Evolutionary conservation across 2,888 invertebrate species (phyloP), one percentile per base, ranked within the genome.

Genomic region (Caenorhabditis sulstoni): DNA sequence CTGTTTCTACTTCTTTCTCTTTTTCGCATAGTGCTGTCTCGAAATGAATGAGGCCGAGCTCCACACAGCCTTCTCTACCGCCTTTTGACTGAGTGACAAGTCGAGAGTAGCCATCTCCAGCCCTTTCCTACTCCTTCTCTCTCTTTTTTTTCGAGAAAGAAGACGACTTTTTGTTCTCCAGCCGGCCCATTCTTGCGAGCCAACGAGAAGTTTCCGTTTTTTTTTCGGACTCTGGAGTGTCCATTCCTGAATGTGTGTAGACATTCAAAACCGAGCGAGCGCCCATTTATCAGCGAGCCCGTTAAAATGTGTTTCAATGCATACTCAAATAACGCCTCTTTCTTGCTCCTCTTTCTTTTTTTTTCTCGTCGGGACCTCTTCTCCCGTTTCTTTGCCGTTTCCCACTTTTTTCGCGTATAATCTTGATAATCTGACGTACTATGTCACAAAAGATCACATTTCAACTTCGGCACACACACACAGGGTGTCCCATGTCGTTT

Each of bases 241-340:
- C 61, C 53, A 61, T 70, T 70, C 59, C n/a, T n/a, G n/a, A n/a
- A n/a, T n/a, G n/a, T n/a, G 59, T 41, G 49, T 70, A 59, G 68
- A 61, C 61, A 71, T 71, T 57, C 55, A 49, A 29, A 57, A n/a
- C n/a, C 4, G 7, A 29, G 29, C 29, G 50, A 41, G 23, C 44
- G 52, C 22, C 71, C 73, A 73, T 73, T 73, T 64, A 73, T 73
- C 73, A 73, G 73, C 29, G 29, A 73, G 52, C 47, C 44, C 64
- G 73, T 73, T 64, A 73, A 73, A 73, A 73, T 64, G 73, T 73
- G 73, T 64, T 64, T 73, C 73, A 64, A 73, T 73, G 73, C 73
- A 73, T 73, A 73, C 73, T 73, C 73, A 73, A 73, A 65, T 65
- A 73, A 50, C 58, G 64, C 44, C 18, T 53, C 53, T 53, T 61